Conservation (phyloP, 2,113 vertebrate genomes). For the Romanogobio albipinnatus region DNA sequence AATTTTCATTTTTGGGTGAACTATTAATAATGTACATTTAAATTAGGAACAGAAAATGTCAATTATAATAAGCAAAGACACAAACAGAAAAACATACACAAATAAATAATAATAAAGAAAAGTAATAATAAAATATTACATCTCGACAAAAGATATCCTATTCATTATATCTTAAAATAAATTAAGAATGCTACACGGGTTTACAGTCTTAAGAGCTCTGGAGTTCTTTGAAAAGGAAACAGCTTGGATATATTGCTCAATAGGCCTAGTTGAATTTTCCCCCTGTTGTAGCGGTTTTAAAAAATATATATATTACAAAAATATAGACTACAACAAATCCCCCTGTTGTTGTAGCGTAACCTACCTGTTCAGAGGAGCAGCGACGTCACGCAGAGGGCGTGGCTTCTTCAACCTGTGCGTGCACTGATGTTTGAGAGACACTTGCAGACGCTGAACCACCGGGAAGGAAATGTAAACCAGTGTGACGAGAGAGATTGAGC, state of each 20-base stretch:
- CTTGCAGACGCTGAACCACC: not conserved
- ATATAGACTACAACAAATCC: no score
- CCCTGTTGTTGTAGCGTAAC: no score
- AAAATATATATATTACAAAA: no score
- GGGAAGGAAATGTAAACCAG: not conserved
- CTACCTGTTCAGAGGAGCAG: slow-evolving; percentile 1
- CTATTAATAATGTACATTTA: no score
- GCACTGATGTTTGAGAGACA: not conserved
- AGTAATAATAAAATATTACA: no score
- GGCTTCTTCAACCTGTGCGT: slow-evolving; percentile 1
- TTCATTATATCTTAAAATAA: no score
- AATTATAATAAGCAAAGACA: not conserved
- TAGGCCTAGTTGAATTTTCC: not conserved
- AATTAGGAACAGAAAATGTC: not conserved
- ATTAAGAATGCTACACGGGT: not conserved
- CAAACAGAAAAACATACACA: not conserved
- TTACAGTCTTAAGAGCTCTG: not conserved
- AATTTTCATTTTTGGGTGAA: no score
- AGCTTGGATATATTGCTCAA: not conserved
- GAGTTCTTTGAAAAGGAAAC: not conserved
- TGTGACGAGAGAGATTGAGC: not conserved
- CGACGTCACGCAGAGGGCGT: slow-evolving; percentile 13
- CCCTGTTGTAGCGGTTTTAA: not conserved
- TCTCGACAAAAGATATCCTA: no score
- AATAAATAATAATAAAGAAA: not conserved